Conservation (phyloP, 2,113 vertebrate genomes). For the Perccottus glenii region DNA sequence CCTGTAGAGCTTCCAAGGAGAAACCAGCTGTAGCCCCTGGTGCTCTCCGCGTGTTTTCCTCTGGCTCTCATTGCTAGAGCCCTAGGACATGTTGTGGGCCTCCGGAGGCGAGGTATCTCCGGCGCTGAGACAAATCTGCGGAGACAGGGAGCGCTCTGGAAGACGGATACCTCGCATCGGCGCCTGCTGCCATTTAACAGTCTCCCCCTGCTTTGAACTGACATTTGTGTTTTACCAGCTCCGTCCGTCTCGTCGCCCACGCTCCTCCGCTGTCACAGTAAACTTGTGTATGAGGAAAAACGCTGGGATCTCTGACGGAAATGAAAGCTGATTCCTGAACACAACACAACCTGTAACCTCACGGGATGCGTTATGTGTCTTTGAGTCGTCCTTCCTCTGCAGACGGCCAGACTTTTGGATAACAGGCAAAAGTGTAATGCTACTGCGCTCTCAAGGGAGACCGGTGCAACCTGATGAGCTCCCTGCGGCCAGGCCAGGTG, state of each 20-base stretch:
- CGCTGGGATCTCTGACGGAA: background rate
- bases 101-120: conserved; percentile 83
- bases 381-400: conserved; percentile 52
- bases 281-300: conserved; percentile 45
- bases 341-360: conserved; percentile 26
- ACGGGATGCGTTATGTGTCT: conserved; percentile 17
- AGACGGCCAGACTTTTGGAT: conserved; percentile 21
- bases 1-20: background rate
- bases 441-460: conserved; percentile 25
- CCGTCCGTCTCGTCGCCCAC: conserved; percentile 77
- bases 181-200: conserved; percentile 90
- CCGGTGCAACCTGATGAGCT: conserved; percentile 48
- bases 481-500: conserved; percentile 56
- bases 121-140: conserved; percentile 83
- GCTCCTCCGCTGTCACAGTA: conserved; percentile 55
- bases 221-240: conserved; percentile 85
- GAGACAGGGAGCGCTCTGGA: conserved; percentile 87
- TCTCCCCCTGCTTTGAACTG: conserved; percentile 75
- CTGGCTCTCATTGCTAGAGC: conserved; percentile 35
- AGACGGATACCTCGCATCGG: conserved; percentile 83
- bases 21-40: conserved; percentile 21
- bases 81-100: conserved; percentile 47
- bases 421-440: conserved; percentile 25
- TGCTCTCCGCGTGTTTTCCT: conserved; percentile 24
- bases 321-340: conserved; percentile 16